Conservation (phyloP, 2,888 invertebrate species). For the Gymnocheta viridis region DNA sequence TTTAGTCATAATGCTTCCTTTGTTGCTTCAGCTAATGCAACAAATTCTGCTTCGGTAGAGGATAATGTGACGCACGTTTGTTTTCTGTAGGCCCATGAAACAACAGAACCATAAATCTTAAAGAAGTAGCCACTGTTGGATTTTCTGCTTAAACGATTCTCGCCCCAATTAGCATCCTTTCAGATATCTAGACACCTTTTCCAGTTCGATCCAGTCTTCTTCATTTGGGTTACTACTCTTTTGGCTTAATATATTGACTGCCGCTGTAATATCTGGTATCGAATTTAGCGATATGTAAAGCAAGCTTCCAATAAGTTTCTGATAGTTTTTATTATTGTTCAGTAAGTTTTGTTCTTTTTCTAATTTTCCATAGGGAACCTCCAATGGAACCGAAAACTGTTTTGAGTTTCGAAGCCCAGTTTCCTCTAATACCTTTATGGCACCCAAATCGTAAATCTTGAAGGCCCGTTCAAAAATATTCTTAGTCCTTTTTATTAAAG, state of each 20-base stretch:
- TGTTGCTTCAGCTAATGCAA: slow-evolving; percentile 32
- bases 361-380: slow-evolving; percentile 20
- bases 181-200: slow-evolving; percentile 5
- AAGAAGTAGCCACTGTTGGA: slow-evolving; percentile 23
- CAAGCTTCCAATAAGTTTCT: slow-evolving; percentile 3
- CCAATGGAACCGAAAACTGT: background rate
- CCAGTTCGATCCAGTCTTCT: slow-evolving; percentile 27
- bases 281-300: slow-evolving; percentile 18
- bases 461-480: slow-evolving; percentile 21
- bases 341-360: background rate
- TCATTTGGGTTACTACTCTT: slow-evolving; percentile 28
- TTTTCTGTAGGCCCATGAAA: slow-evolving; percentile 21
- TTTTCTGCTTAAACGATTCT: background rate
- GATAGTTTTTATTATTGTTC: background rate
- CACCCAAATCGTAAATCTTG: slow-evolving; percentile 7
- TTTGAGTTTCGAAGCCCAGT: slow-evolving; percentile 6
- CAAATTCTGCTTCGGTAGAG: background rate
- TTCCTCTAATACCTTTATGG: background rate
- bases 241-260: slow-evolving; percentile 14
- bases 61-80: slow-evolving; percentile 11
- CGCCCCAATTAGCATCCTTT: slow-evolving; percentile 44
- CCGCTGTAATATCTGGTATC: slow-evolving; percentile 26
- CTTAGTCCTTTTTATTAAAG: background rate
- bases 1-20: slow-evolving; percentile 41
- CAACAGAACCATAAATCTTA: slow-evolving; percentile 23